Evolutionary conservation across 2,797 vertebrate genomes (phyloP).

Genomic region (Esox lucius): DNA sequence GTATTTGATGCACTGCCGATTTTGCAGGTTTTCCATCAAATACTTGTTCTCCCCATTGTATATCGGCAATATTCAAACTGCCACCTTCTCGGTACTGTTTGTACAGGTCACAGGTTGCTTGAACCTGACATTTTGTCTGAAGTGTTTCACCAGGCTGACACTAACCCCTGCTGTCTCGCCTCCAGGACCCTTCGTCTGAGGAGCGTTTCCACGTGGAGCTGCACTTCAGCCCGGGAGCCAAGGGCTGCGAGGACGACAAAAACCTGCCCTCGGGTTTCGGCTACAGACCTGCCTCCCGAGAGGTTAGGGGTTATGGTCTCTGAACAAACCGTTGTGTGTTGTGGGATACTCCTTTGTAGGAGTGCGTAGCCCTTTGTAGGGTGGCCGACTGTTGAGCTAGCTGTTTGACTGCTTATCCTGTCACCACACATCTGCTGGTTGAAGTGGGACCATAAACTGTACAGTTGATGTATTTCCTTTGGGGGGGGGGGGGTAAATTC

Average conservation of each 20-base stretch:
- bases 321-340: not conserved
- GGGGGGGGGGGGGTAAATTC: not conserved
- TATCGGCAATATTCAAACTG: too few species aligned
- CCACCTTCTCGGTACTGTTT: too few species aligned
- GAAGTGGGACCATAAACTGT: too few species aligned
- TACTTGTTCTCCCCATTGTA: too few species aligned
- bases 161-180: not conserved
- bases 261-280: conserved; percentile 88
- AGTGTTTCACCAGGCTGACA: not conserved
- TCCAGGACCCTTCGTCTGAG: conserved; percentile 83
- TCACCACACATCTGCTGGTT: too few species aligned
- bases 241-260: conserved; percentile 90
- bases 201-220: conserved; percentile 89
- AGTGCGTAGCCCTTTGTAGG: not conserved
- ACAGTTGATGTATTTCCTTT: too few species aligned
- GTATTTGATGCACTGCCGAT: too few species aligned
- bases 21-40: too few species aligned
- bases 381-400: not conserved
- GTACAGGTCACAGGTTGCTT: not conserved
- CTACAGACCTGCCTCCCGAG: conserved; percentile 86
- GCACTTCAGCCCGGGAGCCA: conserved; percentile 89
- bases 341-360: not conserved
- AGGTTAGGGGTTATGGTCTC: conserved; percentile 66
- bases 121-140: too few species aligned
- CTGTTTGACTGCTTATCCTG: too few species aligned